Conservation (phyloP, 64 coral and sea anemone genomes). For the Actinia tenebrosa region DNA sequence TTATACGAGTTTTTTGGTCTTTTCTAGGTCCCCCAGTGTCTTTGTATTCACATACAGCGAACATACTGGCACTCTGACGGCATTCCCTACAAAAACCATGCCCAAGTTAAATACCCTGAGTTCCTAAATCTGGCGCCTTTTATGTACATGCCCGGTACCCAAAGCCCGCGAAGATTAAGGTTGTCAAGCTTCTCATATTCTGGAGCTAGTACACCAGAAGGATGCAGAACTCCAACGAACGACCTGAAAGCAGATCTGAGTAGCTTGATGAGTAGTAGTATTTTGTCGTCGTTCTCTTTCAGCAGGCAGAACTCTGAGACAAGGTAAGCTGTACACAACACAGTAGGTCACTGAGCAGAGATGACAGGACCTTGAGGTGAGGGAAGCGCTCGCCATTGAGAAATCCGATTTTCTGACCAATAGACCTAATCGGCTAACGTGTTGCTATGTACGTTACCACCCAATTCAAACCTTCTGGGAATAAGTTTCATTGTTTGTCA, state of each 20-base stretch:
- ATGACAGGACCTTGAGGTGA: too few species aligned
- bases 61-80: constrained; percentile 93
- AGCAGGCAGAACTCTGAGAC: constrained; percentile 27
- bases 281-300: constrained; percentile 11
- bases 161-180: constrained; percentile 18
- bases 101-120: constrained; percentile 73
- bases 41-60: constrained; percentile 86
- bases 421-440: too few species aligned
- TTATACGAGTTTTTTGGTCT: background rate
- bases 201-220: constrained; percentile 3
- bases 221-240: background rate
- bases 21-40: constrained; percentile 58
- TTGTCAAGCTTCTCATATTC: background rate
- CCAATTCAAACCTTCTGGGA: too few species aligned
- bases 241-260: constrained; percentile 16
- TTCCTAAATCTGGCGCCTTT: constrained; percentile 70
- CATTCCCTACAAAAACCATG: constrained; percentile 80
- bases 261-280: background rate
- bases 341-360: too few species aligned
- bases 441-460: too few species aligned
- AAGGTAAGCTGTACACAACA: background rate
- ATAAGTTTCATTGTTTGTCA: too few species aligned
- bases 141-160: constrained; percentile 48
- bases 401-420: too few species aligned
- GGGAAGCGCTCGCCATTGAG: too few species aligned